Conservation (phyloP, 2,113 vertebrate genomes). For the Dipodomys stephensi region DNA sequence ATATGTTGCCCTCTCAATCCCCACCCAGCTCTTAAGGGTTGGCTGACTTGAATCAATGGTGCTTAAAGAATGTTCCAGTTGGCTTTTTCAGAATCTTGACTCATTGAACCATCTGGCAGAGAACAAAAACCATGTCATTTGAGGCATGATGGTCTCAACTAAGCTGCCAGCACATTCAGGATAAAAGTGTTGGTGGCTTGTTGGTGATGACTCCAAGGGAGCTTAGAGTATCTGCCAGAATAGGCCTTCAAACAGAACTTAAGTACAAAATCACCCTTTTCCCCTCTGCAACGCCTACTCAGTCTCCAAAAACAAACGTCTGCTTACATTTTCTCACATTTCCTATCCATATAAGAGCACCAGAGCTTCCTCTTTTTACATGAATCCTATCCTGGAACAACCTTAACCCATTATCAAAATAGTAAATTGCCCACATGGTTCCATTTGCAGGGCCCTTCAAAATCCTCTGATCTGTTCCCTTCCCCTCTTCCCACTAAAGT, state of each 20-base stretch:
- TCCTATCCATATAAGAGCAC: neutral
- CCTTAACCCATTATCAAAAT: neutral
- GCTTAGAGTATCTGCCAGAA: constrained; percentile 19
- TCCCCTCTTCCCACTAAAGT: neutral
- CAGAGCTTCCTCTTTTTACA: constrained; percentile 15
- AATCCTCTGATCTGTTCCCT: neutral
- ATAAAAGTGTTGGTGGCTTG: constrained; percentile 75
- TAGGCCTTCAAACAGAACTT: neutral
- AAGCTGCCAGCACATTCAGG: constrained; percentile 57
- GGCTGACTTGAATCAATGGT: constrained; percentile 64
- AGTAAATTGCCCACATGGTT: neutral
- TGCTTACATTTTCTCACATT: neutral
- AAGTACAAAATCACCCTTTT: constrained; percentile 1
- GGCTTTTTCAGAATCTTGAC: constrained; percentile 72
- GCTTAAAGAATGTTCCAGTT: constrained; percentile 68
- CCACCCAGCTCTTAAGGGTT: constrained; percentile 60
- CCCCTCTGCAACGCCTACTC: neutral
- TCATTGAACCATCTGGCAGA: constrained; percentile 82
- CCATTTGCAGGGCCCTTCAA: neutral
- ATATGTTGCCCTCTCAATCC: constrained; percentile 68
- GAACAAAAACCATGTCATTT: constrained; percentile 66
- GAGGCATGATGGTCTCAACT: constrained; percentile 76
- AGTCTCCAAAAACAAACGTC: constrained; percentile 12
- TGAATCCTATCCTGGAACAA: neutral
- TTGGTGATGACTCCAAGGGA: neutral